Base-by-base conservation (phyloP, 2,113 vertebrate species). In the Platysternon megacephalum region DNA sequence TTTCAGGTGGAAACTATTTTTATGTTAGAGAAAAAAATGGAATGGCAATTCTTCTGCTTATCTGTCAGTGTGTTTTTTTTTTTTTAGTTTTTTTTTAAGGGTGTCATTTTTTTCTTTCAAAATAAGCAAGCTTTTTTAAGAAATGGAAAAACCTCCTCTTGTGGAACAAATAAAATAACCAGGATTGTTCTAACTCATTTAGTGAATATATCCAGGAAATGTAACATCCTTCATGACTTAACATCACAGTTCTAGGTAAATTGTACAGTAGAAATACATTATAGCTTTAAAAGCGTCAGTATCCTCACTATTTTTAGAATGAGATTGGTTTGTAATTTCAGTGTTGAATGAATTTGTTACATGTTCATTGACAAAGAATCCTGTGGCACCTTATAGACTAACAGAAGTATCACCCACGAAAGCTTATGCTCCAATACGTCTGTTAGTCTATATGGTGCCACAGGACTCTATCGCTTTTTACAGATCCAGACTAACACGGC, bases 171-270 rank as follows among this genome's bases (percentile, higher is more conserved):
- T 2, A 2, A 49, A 24, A 1, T 4, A 0, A 29, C 61, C 24
- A 2, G 46, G 7, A 1, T 0, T 1, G 0, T 17, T 4, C 0
- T 0, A 0, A 4, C 51, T n/a, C 1, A 0, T 46, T 86, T 39
- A 3, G 0, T 0, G 10, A 22, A 1, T 16, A 0, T 32, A 72
- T 85, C 39, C 17, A 3, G 68, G 19, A 0, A 16, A 49, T 78
- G 12, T 29, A 11, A 8, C 58, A 79, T 28, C 0, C 0, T 61
- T 87, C 83, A 32, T 11, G 2, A 0, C n/a, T 10, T 0, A 9
- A 5, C 44, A 2, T 3, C 0, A 4, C 1, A 0, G 8, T 3
- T 26, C 0, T 0, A 0, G 1, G 6, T 58, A 21, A 2, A 21
- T 9, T 32, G 2, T 13, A 22, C n/a, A 22, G 68, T 72, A 39